phyloP scores from a whole-genome alignment of 2,113 vertebrate species.

The zebrafish (Danio rerio) region DNA sequence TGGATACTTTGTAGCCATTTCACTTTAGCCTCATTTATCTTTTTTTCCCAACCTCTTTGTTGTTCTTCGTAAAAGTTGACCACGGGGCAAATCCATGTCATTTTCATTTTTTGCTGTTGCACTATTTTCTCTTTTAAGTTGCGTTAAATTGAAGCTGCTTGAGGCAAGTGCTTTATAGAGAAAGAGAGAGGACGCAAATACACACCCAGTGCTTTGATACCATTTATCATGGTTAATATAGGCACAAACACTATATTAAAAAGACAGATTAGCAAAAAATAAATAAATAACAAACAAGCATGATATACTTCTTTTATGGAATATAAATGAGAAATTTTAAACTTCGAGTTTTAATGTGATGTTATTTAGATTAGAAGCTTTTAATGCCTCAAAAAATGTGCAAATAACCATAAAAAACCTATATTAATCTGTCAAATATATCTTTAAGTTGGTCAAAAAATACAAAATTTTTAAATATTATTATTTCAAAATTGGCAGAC shows the following conservation, averaged over 20 bases:
- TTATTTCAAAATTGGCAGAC: too few relatives aligned
- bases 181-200: background rate
- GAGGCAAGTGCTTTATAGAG: background rate
- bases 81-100: constrained; percentile 37
- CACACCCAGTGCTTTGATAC: background rate
- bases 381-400: background rate
- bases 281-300: background rate
- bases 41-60: constrained; percentile 22
- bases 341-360: background rate
- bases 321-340: background rate
- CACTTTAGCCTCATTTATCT: constrained; percentile 43
- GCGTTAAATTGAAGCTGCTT: constrained; percentile 38
- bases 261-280: background rate
- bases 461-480: too few relatives aligned
- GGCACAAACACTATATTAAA: background rate
- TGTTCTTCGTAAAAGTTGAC: constrained; percentile 44
- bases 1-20: constrained; percentile 50
- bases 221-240: constrained; percentile 12
- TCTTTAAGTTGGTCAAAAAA: too few relatives aligned
- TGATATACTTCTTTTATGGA: background rate
- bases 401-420: too few relatives aligned
- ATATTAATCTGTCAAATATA: too few relatives aligned
- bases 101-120: constrained; percentile 13
- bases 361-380: background rate
- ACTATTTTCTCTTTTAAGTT: constrained; percentile 29